Conservation (phyloP, 2,888 invertebrate species). For the Oegoconia quadripuncta region DNA sequence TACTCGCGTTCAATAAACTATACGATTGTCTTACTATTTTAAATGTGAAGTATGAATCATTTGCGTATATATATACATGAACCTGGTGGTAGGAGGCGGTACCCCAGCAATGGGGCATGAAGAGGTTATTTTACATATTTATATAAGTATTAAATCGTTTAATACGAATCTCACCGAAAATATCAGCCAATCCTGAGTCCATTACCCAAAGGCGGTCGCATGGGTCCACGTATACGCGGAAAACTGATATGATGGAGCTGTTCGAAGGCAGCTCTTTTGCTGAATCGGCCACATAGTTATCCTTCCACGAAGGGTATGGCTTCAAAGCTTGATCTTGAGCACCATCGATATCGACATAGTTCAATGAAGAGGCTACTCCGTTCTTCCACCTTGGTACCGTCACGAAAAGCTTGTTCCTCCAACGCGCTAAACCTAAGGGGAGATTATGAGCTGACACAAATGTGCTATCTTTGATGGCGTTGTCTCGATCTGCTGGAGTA, state of each 20-base stretch:
- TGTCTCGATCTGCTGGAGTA: conserved; percentile 75
- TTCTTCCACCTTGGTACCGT: conserved; percentile 85
- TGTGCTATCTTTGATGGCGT: conserved; percentile 79
- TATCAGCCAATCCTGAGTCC: conserved; percentile 88
- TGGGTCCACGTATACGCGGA: conserved; percentile 84
- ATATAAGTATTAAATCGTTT: too few species aligned
- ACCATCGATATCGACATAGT: conserved; percentile 81
- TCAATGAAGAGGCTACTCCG: conserved; percentile 85
- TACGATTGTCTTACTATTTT: background rate
- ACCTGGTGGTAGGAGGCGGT: background rate
- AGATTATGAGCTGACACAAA: conserved; percentile 83
- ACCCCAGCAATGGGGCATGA: too few species aligned
- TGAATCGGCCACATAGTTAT: conserved; percentile 84
- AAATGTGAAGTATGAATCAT: background rate
- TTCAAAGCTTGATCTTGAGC: conserved; percentile 84
- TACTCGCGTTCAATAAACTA: background rate
- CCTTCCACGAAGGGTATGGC: conserved; percentile 88
- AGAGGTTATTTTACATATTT: background rate
- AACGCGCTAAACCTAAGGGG: conserved; percentile 84
- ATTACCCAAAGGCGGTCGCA: conserved; percentile 91
- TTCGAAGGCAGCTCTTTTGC: conserved; percentile 72
- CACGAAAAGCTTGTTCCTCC: conserved; percentile 84
- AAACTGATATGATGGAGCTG: conserved; percentile 84
- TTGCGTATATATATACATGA: background rate
- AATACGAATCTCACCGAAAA: conserved; percentile 83